Percentiles rank a stretch among this genome's conserved stretches.
Evolutionary conservation across 2,888 invertebrate genomes (phyloP).

Genomic region (Sarcophaga rosellei): DNA sequence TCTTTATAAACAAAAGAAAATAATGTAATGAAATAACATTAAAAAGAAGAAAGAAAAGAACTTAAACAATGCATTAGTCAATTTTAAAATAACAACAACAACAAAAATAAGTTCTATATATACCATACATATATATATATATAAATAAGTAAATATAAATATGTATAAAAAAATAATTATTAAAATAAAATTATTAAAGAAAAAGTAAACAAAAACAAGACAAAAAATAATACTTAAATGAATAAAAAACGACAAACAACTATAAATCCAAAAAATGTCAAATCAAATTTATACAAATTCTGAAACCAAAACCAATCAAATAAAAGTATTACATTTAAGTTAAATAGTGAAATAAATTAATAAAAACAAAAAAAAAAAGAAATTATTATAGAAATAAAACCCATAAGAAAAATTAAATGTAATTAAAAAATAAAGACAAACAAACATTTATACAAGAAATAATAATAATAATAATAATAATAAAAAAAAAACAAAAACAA

Average conservation of each 20-base stretch:
- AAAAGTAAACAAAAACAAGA: conserved; percentile 36
- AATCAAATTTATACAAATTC: conserved; percentile 75
- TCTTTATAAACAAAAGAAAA: background rate
- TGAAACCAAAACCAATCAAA: conserved; percentile 78
- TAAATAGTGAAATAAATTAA: conserved; percentile 53
- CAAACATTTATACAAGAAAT: conserved; percentile 64
- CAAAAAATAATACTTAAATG: conserved; percentile 65
- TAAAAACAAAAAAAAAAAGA: conserved; percentile 31
- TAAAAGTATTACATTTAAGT: conserved; percentile 76
- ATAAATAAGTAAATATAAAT: conserved; percentile 69
- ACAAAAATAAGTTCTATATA: conserved; percentile 63
- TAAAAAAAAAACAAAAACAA: conserved; percentile 31
- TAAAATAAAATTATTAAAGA: conserved; percentile 21
- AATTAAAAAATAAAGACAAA: conserved; percentile 49
- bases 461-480: too few species aligned
- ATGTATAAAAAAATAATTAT: conserved; percentile 49
- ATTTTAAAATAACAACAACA: conserved; percentile 70
- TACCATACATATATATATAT: background rate
- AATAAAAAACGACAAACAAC: conserved; percentile 45
- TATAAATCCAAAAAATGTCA: conserved; percentile 71
- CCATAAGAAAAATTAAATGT: conserved; percentile 21
- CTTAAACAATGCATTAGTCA: conserved; percentile 62
- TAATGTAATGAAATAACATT: background rate
- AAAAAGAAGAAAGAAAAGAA: conserved; percentile 36
- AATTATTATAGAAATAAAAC: background rate